Base-by-base conservation (phyloP, 1,140 invertebrate genomes). In the Calliphora vicina region DNA sequence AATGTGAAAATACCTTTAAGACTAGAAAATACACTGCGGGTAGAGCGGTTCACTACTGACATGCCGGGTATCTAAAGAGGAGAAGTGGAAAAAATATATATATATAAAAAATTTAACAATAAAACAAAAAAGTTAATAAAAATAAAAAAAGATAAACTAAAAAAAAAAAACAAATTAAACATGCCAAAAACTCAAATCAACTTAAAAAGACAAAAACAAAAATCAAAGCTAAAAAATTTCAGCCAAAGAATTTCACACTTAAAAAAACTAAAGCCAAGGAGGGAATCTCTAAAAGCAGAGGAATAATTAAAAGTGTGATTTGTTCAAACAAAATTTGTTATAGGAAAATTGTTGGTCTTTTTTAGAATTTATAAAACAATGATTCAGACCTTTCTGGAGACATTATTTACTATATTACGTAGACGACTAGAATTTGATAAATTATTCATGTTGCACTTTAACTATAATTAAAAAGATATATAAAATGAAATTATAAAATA, bases 51-150 rank as follows among this genome's bases (percentile, higher is more conserved):
- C 1, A 94, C 92, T 82, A 93, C 92, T 82, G 91, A 91, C 23
- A 95, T 86, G 2, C 92, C 93, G 67, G 94, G 93, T 86, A 94
- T 93, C 94, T 95, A 86, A n/a, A 84, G 6, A 8, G 85, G 84
- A 82, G 76, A 83, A 61, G 42, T 81, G 42, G 15, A 27, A 23
- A 71, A 82, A 67, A 50, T 73, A 72, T 5, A 25, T 25, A 15
- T 20, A 23, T n/a, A 50, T 67, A 23, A n/a, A 50, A 50, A 50
- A 9, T 35, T 35, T 6, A 43, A 43, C 42, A 17, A 61, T 17
- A 12, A 61, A 61, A 17, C 50, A 61, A 6, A 17, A 57, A 25
- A 67, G 12, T 15, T 67, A 26, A 42, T 25, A n/a, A 1, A 73
- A 73, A 13, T 82, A 20, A 81, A 80, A 83, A 17, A 73, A 26